Evolutionary conservation across 37 sponge, comb jelly and placozoan genomes (phyloP), one percentile per base, ranked within the genome.

Genomic region (Ianthella basta): DNA sequence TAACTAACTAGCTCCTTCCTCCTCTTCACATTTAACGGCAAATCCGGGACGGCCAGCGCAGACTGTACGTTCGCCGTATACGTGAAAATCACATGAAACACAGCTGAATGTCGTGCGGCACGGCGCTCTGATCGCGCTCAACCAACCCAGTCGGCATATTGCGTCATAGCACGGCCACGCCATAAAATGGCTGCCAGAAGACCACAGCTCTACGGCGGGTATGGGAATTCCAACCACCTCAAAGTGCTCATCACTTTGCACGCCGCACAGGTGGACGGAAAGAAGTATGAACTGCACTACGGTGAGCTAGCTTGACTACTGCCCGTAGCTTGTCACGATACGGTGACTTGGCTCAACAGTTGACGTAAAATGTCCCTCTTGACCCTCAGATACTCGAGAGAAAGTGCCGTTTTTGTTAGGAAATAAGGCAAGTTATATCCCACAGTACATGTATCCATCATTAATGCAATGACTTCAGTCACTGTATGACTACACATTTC

Each of bases 141-240:
- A n/a, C n/a, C n/a, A n/a, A n/a, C n/a, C n/a, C n/a, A 44, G 6
- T 44, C 8, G 8, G 63, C 2, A 25, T 4, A 25, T 61, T 23
- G 27, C 63, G n/a, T 61, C 63, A 25, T 23, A 23, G 4, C 63
- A 32, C 29, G 35, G 35, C 10, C 35, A 27, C 35, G 1, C 34
- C 25, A 18, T 6, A 69, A 69, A 69, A 69, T 69, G 70, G 70
- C 70, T 15, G 29, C 70, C 6, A 69, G 34, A 6, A 69, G 34
- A 6, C 27, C 34, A 15, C 78, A 75, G 40, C 44, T 75, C 14
- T 75, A 40, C 54, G 78, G 78, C 6, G 25, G 6, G 12, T 75
- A 75, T 24, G 78, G 78, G 25, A 75, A 75, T 10, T 53, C 78
- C 54, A 50, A 75, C 53, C 78, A 75, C 54, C 54, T 75, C 18